phyloP scores from a whole-genome alignment of 1,140 invertebrate species.

The Megalonaias nervosa region DNA sequence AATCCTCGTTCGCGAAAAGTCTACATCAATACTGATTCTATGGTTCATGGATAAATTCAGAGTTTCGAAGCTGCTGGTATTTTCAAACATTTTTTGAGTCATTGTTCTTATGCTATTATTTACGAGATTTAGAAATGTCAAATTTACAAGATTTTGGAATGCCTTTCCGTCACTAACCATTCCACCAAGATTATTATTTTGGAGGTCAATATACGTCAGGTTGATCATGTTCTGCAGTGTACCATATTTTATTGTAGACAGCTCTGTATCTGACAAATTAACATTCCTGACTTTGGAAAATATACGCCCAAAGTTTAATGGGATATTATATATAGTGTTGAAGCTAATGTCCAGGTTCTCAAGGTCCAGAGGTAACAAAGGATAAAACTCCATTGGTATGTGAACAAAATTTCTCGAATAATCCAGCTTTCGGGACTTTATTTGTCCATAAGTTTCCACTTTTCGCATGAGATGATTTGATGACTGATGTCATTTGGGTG shows the following conservation, averaged over 20 bases:
- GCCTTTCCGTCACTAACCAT: neutral
- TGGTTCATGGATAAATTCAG: conserved; percentile 29
- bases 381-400: no score
- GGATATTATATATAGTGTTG: no score
- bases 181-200: neutral
- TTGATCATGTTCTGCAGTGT: neutral
- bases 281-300: neutral
- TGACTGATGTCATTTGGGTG: no score
- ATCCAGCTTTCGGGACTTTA: no score
- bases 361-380: no score
- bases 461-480: no score
- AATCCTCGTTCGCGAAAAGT: conserved; percentile 16
- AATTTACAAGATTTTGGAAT: neutral
- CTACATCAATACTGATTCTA: conserved; percentile 14
- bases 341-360: no score
- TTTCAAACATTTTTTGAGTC: conserved; percentile 9
- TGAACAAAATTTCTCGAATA: no score
- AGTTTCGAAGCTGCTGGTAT: conserved; percentile 6
- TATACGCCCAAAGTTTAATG: no score
- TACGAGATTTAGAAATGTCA: conserved; percentile 32
- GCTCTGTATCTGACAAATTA: conserved; percentile 17
- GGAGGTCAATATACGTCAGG: neutral
- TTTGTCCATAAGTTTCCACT: no score
- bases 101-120: conserved; percentile 17
- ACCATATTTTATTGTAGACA: neutral